These are phyloP conservation scores for Chelonoidis abingdonii DNA, from an alignment of 2,113 vertebrate genomes.

Conservation along the genomic window DNA sequence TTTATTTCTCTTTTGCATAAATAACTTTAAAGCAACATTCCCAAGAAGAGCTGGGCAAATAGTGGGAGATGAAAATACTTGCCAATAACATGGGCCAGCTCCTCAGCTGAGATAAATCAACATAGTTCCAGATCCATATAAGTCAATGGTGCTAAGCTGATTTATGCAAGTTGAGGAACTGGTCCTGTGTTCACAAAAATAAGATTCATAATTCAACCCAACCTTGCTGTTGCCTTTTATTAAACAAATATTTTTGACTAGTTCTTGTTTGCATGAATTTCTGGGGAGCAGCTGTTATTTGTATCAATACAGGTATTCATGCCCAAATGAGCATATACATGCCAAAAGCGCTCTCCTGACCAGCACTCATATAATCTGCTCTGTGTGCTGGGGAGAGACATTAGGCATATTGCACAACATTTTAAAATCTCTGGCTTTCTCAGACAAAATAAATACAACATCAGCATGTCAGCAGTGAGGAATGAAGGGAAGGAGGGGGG, in stretches of 20 bases:
- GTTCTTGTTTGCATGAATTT: neutral
- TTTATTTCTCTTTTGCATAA: constrained; percentile 30
- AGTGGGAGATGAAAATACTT: neutral
- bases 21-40: constrained; percentile 39
- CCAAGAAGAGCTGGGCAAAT: neutral
- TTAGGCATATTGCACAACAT: neutral
- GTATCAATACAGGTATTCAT: neutral
- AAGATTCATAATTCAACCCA: neutral
- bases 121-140: neutral
- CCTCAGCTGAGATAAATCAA: neutral
- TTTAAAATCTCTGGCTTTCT: neutral
- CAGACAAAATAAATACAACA: rapidly evolving
- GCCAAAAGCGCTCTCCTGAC: neutral
- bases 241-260: neutral
- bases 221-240: neutral
- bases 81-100: neutral
- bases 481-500: neutral
- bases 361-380: neutral
- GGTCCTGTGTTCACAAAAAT: neutral
- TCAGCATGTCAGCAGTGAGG: neutral
- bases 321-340: neutral
- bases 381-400: neutral
- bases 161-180: neutral
- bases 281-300: neutral
- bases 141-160: neutral